These are phyloP conservation scores for Callaeas wilsoni DNA, from an alignment of 2,113 vertebrate species.

Conservation along the genomic window DNA sequence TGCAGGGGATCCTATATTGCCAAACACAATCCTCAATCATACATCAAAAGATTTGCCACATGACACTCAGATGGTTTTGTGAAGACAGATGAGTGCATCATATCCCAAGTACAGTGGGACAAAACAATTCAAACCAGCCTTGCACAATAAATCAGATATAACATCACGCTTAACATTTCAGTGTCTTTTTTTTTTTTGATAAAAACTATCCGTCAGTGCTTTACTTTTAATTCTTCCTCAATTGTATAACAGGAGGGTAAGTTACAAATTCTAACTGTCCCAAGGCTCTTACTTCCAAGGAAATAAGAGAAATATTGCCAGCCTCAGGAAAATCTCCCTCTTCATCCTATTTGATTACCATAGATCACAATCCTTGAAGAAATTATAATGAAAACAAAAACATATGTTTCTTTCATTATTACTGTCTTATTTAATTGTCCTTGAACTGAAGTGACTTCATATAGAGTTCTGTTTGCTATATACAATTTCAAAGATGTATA, in stretches of 20 bases:
- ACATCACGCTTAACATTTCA: background rate
- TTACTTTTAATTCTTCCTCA: background rate
- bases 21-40: background rate
- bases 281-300: background rate
- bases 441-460: background rate
- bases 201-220: background rate
- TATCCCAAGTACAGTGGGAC: background rate
- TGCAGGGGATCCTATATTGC: background rate
- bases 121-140: background rate
- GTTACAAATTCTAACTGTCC: background rate
- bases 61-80: background rate
- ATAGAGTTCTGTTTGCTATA: background rate
- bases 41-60: background rate
- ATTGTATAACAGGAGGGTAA: background rate
- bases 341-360: background rate
- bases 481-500: background rate
- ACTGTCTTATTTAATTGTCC: background rate
- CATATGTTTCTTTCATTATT: background rate
- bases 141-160: background rate
- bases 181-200: background rate
- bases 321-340: background rate
- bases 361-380: background rate
- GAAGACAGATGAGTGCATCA: background rate
- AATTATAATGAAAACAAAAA: background rate
- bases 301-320: background rate